These are phyloP conservation scores for Protosalanx chinensis DNA, from an alignment of 2,797 vertebrate genomes.

Conservation along the genomic window DNA sequence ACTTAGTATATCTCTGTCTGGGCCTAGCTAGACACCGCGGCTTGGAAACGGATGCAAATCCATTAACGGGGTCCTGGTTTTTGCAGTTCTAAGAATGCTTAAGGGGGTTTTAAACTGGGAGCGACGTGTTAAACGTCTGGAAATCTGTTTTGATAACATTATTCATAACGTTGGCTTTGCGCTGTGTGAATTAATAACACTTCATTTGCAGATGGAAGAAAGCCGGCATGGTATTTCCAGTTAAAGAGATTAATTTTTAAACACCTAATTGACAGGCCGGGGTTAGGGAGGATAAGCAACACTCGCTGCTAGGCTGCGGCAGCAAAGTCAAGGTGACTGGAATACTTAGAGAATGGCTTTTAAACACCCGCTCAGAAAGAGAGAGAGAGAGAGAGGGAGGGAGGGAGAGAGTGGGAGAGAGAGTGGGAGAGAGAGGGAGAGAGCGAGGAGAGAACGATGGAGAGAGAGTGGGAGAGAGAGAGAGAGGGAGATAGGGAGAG, in stretches of 20 bases:
- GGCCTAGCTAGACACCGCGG: constrained; percentile 42
- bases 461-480: no score
- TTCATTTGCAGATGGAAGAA: constrained; percentile 83
- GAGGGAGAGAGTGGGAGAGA: background rate
- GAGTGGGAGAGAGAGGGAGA: no score
- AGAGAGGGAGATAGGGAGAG: no score
- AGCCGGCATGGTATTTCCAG: constrained; percentile 81
- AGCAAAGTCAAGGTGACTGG: constrained; percentile 86
- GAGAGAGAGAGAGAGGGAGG: constrained; percentile 6
- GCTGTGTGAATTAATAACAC: constrained; percentile 84
- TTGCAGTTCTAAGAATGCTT: constrained; percentile 80
- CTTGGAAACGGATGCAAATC: constrained; percentile 73
- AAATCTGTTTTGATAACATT: constrained; percentile 89
- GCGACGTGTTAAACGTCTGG: constrained; percentile 78
- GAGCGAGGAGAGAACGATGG: no score
- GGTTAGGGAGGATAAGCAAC: constrained; percentile 83
- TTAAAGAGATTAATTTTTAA: constrained; percentile 90
- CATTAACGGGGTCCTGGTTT: constrained; percentile 71
- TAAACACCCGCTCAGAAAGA: constrained; percentile 44
- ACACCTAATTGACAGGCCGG: constrained; percentile 84
- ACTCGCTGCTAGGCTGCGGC: constrained; percentile 71
- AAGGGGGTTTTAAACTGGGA: constrained; percentile 71
- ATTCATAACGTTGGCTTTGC: constrained; percentile 80
- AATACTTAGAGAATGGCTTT: constrained; percentile 74
- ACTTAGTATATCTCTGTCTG: constrained; percentile 67